phyloP scores from a whole-genome alignment of 53 echinoderm and acorn worm genomes.

The Temnopleurus reevesii region DNA sequence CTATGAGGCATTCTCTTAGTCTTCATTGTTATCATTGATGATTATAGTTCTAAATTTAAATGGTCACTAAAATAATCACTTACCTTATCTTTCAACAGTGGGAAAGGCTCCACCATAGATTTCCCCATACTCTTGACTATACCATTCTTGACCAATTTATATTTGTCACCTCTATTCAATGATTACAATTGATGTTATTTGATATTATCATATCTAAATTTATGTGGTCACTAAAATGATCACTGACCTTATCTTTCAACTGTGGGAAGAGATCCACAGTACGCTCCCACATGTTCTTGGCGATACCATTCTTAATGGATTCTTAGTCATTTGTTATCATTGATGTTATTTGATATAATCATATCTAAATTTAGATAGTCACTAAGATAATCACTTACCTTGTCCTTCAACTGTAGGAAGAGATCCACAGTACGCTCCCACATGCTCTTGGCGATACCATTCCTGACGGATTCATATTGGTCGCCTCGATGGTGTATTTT shows the following conservation, averaged over 20 bases:
- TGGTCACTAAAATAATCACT: no score
- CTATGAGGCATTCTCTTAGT: conserved; percentile 68
- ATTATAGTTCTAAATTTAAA: no score
- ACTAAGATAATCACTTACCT: no score
- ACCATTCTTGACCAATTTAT: conserved; percentile 77
- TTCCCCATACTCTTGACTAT: conserved; percentile 88
- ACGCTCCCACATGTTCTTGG: conserved; percentile 87
- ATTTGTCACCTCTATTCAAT: conserved; percentile 87
- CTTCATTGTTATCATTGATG: no score
- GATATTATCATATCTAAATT: no score
- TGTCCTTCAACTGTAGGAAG: conserved; percentile 86
- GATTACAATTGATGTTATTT: no score
- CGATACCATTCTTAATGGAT: conserved; percentile 77
- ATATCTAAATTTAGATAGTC: no score
- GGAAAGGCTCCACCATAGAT: conserved; percentile 66
- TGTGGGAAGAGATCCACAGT: conserved; percentile 73
- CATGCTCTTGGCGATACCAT: conserved; percentile 82
- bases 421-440: conserved; percentile 76
- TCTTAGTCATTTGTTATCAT: no score
- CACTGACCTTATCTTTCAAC: conserved; percentile 77
- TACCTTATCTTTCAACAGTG: conserved; percentile 87
- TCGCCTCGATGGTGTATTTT: conserved; percentile 78
- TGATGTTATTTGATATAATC: no score
- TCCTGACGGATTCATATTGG: conserved; percentile 73
- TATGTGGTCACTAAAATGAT: no score